Percentiles rank a stretch among this genome's conserved stretches.
Evolutionary conservation across 92 coral and sea anemone genomes (phyloP).

Genomic region (Blastomussa wellsi): DNA sequence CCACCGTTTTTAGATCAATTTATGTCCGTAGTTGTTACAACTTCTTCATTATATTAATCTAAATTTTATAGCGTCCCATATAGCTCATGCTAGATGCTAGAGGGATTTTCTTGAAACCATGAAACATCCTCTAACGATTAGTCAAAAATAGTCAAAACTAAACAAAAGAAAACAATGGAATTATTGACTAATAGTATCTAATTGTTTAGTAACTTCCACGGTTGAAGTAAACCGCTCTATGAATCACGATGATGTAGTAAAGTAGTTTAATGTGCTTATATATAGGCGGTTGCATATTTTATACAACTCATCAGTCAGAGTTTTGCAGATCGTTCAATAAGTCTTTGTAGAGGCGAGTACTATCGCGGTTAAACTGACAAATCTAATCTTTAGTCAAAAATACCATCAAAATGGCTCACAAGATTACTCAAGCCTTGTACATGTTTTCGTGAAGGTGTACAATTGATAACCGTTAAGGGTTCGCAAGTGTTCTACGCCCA

Average conservation of each 20-base stretch:
- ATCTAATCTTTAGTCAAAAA: too few relatives aligned
- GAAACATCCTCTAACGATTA: too few relatives aligned
- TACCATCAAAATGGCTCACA: too few relatives aligned
- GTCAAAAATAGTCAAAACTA: too few relatives aligned
- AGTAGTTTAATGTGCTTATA: slow-evolving; percentile 23
- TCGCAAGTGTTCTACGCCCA: background rate
- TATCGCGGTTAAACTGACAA: too few relatives aligned
- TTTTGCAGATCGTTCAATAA: background rate
- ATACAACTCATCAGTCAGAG: background rate
- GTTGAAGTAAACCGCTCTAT: too few relatives aligned
- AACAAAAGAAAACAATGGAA: too few relatives aligned
- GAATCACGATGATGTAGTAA: background rate
- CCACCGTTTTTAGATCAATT: background rate
- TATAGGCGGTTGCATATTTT: slow-evolving; percentile 3
- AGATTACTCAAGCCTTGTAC: too few relatives aligned
- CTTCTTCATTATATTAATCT: background rate
- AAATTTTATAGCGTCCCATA: background rate
- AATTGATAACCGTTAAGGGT: background rate
- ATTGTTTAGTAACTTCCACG: too few relatives aligned
- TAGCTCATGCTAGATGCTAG: background rate
- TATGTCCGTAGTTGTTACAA: background rate
- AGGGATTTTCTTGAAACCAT: too few relatives aligned
- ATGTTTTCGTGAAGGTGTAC: too few relatives aligned
- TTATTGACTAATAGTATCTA: too few relatives aligned
- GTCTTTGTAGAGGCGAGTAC: background rate